Conservation (phyloP, 2,113 vertebrate genomes). For the Laterallus jamaicensis region DNA sequence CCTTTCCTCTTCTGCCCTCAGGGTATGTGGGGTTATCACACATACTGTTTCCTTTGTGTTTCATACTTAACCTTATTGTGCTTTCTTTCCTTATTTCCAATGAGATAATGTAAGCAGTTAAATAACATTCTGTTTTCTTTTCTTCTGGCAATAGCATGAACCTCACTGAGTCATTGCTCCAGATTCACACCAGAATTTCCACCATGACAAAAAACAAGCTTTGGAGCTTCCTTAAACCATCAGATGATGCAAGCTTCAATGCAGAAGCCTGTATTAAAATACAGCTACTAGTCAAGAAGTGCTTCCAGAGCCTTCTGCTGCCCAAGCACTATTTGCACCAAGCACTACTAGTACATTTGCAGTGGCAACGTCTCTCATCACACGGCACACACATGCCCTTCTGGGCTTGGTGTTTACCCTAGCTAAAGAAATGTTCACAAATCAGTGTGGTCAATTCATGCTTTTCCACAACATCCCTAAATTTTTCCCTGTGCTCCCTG, state of each 20-base stretch:
- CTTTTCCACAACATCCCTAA: not conserved
- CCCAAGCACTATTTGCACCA: not conserved
- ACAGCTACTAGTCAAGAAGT: not conserved
- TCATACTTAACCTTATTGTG: not conserved
- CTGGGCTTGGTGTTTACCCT: not conserved
- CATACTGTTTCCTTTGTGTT: not conserved
- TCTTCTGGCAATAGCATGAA: conserved; percentile 4
- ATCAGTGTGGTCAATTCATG: not conserved
- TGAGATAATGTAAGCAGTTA: not conserved
- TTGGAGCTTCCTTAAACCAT: not conserved
- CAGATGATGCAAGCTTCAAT: not conserved
- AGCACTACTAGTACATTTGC: not conserved
- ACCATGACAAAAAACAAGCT: not conserved
- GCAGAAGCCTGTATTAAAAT: not conserved
- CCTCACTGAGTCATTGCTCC: not conserved
- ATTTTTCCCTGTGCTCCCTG: not conserved
- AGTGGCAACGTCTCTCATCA: not conserved
- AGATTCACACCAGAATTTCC: not conserved
- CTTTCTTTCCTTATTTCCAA: conserved; percentile 9
- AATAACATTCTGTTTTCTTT: not conserved
- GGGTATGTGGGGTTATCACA: not conserved
- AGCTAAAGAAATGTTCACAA: not conserved
- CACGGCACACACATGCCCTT: not conserved
- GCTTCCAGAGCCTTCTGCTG: not conserved
- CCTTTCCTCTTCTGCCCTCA: conserved; percentile 21